phyloP scores from a whole-genome alignment of 2,888 invertebrate genomes.

The Troilus luridus region DNA sequence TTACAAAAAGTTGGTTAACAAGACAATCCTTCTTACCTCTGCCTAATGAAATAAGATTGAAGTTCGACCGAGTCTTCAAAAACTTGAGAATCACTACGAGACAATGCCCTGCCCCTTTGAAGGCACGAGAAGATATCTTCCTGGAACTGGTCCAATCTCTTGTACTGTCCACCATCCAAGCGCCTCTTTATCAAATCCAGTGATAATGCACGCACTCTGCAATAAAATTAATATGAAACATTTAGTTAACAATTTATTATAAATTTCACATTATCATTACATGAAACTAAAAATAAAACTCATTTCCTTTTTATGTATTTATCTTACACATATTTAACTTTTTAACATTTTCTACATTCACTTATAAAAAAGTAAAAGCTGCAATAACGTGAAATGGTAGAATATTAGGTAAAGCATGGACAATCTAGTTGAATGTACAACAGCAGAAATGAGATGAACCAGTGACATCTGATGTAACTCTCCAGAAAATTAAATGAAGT shows the following conservation, averaged over 20 bases:
- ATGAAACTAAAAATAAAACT: too few relatives aligned
- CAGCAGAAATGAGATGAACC: too few relatives aligned
- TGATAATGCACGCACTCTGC: conserved; percentile 85
- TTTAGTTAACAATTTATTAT: too few relatives aligned
- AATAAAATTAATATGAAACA: background rate
- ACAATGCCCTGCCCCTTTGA: conserved; percentile 87
- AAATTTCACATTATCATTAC: too few relatives aligned
- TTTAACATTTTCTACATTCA: background rate
- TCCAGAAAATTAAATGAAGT: too few relatives aligned
- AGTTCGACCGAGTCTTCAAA: conserved; percentile 97
- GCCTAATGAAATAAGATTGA: conserved; percentile 88
- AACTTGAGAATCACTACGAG: conserved; percentile 92
- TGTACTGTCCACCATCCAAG: conserved; percentile 92
- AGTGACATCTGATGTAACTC: too few relatives aligned
- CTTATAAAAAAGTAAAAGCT: background rate
- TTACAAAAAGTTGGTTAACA: background rate
- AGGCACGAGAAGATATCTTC: conserved; percentile 96
- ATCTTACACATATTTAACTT: too few relatives aligned
- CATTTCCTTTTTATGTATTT: too few relatives aligned
- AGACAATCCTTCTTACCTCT: conserved; percentile 65
- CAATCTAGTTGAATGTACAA: too few relatives aligned
- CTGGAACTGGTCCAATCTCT: conserved; percentile 94
- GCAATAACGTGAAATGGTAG: too few relatives aligned
- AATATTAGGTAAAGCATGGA: too few relatives aligned
- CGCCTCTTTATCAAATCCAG: conserved; percentile 94